Percentiles rank a stretch among this genome's conserved stretches.
These are phyloP conservation scores for Plecotus auritus DNA, from an alignment of 2,113 vertebrate species.

Conservation along the genomic window DNA sequence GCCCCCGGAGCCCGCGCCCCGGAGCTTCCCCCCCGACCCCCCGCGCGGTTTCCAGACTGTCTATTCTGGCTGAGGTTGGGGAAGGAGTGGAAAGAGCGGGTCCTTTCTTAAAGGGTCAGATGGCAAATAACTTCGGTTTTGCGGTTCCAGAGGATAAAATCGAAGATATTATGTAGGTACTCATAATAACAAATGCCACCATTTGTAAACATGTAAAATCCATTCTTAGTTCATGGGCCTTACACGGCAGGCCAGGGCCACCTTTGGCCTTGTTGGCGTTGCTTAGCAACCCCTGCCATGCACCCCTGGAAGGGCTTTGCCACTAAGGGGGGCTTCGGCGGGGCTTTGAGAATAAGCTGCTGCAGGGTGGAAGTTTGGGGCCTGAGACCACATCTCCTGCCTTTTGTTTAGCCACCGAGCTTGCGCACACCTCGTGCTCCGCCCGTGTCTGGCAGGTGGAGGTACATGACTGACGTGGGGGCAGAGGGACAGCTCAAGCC, in stretches of 20 bases:
- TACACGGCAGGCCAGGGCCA: rapidly evolving
- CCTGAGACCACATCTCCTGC: not conserved
- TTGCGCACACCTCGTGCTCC: not conserved
- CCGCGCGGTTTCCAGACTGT: too few relatives aligned
- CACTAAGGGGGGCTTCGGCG: too few relatives aligned
- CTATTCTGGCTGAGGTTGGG: not conserved
- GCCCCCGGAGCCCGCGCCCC: too few relatives aligned
- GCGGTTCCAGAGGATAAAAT: not conserved
- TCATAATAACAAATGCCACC: not conserved
- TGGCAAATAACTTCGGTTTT: not conserved
- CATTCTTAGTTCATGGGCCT: not conserved
- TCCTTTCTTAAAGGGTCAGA: not conserved
- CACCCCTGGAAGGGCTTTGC: not conserved
- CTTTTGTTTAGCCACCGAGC: not conserved
- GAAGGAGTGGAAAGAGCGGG: not conserved
- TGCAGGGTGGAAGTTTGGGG: not conserved
- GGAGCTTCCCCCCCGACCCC: too few relatives aligned
- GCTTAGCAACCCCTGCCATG: not conserved
- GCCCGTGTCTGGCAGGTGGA: not conserved
- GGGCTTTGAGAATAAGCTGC: not conserved
- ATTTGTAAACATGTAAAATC: not conserved
- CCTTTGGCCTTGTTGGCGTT: not conserved
- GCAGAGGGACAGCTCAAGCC: not conserved
- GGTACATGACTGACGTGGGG: not conserved
- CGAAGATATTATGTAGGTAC: not conserved